phyloP scores from a whole-genome alignment of 2,888 invertebrate species.

The Drymonia ruficornis region DNA sequence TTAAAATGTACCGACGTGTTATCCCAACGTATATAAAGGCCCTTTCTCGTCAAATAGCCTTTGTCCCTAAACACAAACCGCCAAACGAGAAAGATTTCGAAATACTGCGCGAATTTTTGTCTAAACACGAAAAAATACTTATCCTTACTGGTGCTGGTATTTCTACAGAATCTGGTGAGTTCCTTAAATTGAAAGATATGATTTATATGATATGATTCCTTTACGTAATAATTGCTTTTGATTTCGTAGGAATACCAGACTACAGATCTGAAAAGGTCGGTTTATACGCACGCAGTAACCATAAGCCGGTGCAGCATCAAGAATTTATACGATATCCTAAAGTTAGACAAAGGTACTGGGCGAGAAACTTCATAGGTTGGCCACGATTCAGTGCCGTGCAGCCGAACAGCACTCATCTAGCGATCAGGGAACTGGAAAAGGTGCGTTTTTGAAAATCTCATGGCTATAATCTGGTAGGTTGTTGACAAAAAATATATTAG shows the following conservation, averaged over 20 bases:
- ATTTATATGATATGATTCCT: too few relatives aligned
- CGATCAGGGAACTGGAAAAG: slow-evolving; percentile 90
- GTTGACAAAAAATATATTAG: too few relatives aligned
- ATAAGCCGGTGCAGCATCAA: slow-evolving; percentile 93
- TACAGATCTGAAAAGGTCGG: slow-evolving; percentile 97
- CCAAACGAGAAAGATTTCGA: slow-evolving; percentile 85
- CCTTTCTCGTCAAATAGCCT: slow-evolving; percentile 52
- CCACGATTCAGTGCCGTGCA: slow-evolving; percentile 90
- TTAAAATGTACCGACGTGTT: slow-evolving; percentile 42
- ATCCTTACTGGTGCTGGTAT: slow-evolving; percentile 97
- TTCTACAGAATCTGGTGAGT: slow-evolving; percentile 95
- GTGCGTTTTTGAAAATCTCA: slow-evolving; percentile 40
- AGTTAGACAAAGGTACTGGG: slow-evolving; percentile 95
- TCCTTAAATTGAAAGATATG: background rate
- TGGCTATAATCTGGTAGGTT: too few relatives aligned
- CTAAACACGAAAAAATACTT: slow-evolving; percentile 83
- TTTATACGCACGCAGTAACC: slow-evolving; percentile 93
- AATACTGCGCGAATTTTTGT: slow-evolving; percentile 85
- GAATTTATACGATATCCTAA: slow-evolving; percentile 90
- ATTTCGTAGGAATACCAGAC: slow-evolving; percentile 93
- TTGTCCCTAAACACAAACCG: slow-evolving; percentile 90
- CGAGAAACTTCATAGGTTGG: slow-evolving; percentile 98
- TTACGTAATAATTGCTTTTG: background rate
- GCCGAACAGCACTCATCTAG: slow-evolving; percentile 92
- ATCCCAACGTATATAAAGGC: slow-evolving; percentile 8